These are phyloP conservation scores for Thermophis baileyi DNA, from an alignment of 2,113 vertebrate species.

Conservation along the genomic window DNA sequence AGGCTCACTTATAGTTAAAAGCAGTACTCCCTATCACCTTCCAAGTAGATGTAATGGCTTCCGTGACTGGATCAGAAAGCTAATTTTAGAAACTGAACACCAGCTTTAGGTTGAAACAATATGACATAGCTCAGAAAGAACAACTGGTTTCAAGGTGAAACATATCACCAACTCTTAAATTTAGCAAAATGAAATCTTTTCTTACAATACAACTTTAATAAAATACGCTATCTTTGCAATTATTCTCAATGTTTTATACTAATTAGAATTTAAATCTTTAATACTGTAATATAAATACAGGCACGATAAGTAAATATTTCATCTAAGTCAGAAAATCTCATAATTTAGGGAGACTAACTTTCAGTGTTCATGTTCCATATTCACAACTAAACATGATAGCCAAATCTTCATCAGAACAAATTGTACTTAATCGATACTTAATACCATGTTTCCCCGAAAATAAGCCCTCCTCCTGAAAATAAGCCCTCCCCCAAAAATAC, in stretches of 20 bases:
- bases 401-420: neutral
- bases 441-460: neutral
- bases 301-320: neutral
- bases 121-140: constrained; percentile 36
- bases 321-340: neutral
- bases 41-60: constrained; percentile 44
- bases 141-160: neutral
- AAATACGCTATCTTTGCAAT: neutral
- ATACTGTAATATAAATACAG: neutral
- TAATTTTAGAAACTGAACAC: constrained; percentile 58
- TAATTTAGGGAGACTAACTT: neutral
- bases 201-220: neutral
- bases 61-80: neutral
- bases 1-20: neutral
- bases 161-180: neutral
- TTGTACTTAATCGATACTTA: neutral
- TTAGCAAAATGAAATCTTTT: neutral
- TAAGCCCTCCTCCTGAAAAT: too few species aligned
- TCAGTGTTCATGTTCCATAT: too few species aligned
- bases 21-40: constrained; percentile 34
- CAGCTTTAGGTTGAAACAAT: constrained; percentile 46
- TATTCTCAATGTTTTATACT: neutral
- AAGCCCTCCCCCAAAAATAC: too few species aligned
- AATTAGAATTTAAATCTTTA: neutral
- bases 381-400: neutral